These are phyloP conservation scores for Drosophila dives DNA, from an alignment of 2,888 invertebrate genomes.

Conservation along the genomic window DNA sequence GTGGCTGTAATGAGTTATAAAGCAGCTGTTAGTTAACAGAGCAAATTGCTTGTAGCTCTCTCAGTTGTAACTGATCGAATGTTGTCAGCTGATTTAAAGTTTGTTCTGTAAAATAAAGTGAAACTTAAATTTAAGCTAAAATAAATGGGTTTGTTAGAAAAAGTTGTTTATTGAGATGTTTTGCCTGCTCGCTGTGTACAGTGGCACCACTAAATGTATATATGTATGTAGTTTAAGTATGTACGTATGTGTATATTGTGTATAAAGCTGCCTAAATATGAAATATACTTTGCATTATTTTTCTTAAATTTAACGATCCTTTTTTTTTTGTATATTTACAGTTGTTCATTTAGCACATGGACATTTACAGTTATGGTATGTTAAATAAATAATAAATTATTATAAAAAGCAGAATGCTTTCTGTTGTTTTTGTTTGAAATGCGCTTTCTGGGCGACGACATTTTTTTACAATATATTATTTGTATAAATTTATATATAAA, in stretches of 20 bases:
- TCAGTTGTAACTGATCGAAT: constrained; percentile 10
- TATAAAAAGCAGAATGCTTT: constrained; percentile 53
- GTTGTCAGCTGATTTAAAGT: background rate
- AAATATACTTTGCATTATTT: constrained; percentile 53
- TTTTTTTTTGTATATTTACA: constrained; percentile 56
- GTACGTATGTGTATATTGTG: constrained; percentile 35
- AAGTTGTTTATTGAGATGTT: constrained; percentile 74
- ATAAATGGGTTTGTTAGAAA: constrained; percentile 59
- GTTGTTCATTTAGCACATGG: constrained; percentile 46
- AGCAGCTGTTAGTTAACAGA: constrained; percentile 13
- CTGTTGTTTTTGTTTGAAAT: constrained; percentile 53
- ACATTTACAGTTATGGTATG: constrained; percentile 51
- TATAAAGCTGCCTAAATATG: constrained; percentile 54
- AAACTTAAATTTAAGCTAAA: background rate
- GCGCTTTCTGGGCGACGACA: constrained; percentile 77
- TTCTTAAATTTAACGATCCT: constrained; percentile 24
- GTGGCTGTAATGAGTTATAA: background rate
- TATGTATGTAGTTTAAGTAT: constrained; percentile 44
- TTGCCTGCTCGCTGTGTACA: constrained; percentile 64
- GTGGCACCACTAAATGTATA: constrained; percentile 56
- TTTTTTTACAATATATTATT: constrained; percentile 38
- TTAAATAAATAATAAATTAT: constrained; percentile 76
- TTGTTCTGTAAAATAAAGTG: background rate
- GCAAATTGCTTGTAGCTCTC: background rate
- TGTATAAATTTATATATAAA: constrained; percentile 16